A percentile compares a stretch with the other conserved stretches of the same genome.
Evolutionary conservation across 2,888 invertebrate genomes (phyloP).

Genomic region (Lucinisca nassula): DNA sequence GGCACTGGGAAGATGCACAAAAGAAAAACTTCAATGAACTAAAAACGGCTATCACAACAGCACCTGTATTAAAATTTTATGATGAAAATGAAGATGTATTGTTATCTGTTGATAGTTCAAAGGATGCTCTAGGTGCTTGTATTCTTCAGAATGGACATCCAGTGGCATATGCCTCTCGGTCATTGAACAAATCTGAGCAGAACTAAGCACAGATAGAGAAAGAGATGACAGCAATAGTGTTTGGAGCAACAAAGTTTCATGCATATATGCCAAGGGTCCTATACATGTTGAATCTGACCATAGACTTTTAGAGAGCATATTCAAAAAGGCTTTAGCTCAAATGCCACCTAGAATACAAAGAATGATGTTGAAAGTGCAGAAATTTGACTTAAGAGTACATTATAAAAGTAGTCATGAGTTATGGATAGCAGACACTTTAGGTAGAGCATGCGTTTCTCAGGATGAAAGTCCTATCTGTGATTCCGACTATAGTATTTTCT

Average conservation of each 20-base stretch:
- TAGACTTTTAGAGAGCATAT: constrained; percentile 54
- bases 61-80: background rate
- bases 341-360: constrained; percentile 68
- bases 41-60: constrained; percentile 31
- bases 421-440: constrained; percentile 56
- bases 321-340: constrained; percentile 35
- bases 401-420: constrained; percentile 55
- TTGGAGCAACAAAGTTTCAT: constrained; percentile 53
- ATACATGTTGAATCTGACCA: constrained; percentile 61
- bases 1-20: constrained; percentile 34
- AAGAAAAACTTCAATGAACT: constrained; percentile 1
- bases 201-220: constrained; percentile 67
- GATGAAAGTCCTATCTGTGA: background rate
- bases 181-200: constrained; percentile 55
- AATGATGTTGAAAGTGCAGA: constrained; percentile 69
- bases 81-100: background rate
- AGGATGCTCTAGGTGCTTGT: constrained; percentile 9
- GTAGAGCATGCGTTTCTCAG: constrained; percentile 44
- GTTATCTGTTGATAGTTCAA: constrained; percentile 5
- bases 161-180: constrained; percentile 67
- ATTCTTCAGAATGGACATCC: constrained; percentile 31
- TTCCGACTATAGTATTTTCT: background rate
- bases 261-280: constrained; percentile 47
- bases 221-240: constrained; percentile 61
- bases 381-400: constrained; percentile 43